Evolutionary conservation across 2,888 invertebrate genomes (phyloP), one percentile per base, ranked within the genome.

Genomic region (Seira musarum): DNA sequence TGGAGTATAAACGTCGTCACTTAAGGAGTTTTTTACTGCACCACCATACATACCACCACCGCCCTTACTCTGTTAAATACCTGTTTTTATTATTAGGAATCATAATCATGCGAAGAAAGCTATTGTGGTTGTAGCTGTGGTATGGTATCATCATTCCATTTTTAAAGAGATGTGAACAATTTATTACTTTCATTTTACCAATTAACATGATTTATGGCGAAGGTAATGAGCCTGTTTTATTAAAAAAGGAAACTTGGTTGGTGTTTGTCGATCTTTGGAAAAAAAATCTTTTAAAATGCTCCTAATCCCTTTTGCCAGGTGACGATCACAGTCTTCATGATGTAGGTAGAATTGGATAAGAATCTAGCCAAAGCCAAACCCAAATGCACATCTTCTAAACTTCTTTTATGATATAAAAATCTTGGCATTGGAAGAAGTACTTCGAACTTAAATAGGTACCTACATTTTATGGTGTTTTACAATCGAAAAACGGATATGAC

Each of bases 171-270:
- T 60, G n/a, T 19, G 25, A 60, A 60, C 21, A 67, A 79, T 79
- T 79, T 79, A 79, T 79, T 79, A 46, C 79, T 68, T 25, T 73
- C 79, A 79, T 73, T 79, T 79, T 68, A 72, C 79, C 79, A 79
- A 79, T 79, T 79, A 79, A 64, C 68, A 73, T 79, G 79, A 79
- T 74, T 74, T 74, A 74, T 35, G n/a, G 66, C 65, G 22, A 30
- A 57, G 57, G 69, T 60, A 30, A 69, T 69, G 69, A 60, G 57
- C 17, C 30, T 30, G 57, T 57, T 69, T 69, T 40, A 57, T 25
- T 69, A 60, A 60, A 60, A 53, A 69, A 57, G 60, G 30, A 69
- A 57, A 60, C 30, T 49, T 68, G 46, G 68, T 49, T 64, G 64
- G 64, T n/a, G n/a, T n/a, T n/a, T n/a, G 57, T 57, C 57, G 57